Evolutionary conservation across 2,797 vertebrate genomes (phyloP), one percentile per base, ranked within the genome.

Genomic region (Echiichthys vipera): DNA sequence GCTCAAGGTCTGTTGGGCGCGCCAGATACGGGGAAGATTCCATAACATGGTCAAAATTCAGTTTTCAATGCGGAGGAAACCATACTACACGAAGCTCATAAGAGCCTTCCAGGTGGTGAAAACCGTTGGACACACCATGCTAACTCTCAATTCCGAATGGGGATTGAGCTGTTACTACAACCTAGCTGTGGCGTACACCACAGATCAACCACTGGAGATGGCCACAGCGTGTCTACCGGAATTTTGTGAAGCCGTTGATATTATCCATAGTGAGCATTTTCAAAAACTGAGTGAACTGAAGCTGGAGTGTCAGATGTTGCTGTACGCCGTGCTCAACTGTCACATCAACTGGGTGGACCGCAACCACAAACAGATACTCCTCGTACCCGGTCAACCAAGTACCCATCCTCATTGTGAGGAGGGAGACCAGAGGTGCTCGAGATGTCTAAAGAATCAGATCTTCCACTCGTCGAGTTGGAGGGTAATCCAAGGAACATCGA

Each of bases 391-490:
- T 0, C 17, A 36, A 10, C 58, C 42, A 13, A 4, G 25, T 2
- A 5, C 1, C 0, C 5, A 0, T 3, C 6, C n/a, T 4, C 20
- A 9, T 5, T 1, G 9, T 0, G 2, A 54, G 0, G 59, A 61
- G 12, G 67, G 64, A 3, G 79, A 81, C 27, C 39, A 77, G 13
- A 45, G 80, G 24, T 83, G 80, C 3, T 55, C 39, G 0, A 62
- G 71, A 2, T 83, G 75, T 42, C 66, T 78, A 1, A 83, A 81
- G 13, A 77, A 77, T 17, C 74, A 81, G 20, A 77, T 71, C 0
- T 82, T 82, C 6, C 73, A 22, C 39, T 82, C 74, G 0, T 74
- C 0, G 64, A 77, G 10, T 62, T 83, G 5, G 62, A 40, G 8
- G 75, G 80, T 1, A 78, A 83, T 12, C 80, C 71, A 0, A 66